Conservation (phyloP, 2,888 invertebrate genomes). For the Acleris holmiana region DNA sequence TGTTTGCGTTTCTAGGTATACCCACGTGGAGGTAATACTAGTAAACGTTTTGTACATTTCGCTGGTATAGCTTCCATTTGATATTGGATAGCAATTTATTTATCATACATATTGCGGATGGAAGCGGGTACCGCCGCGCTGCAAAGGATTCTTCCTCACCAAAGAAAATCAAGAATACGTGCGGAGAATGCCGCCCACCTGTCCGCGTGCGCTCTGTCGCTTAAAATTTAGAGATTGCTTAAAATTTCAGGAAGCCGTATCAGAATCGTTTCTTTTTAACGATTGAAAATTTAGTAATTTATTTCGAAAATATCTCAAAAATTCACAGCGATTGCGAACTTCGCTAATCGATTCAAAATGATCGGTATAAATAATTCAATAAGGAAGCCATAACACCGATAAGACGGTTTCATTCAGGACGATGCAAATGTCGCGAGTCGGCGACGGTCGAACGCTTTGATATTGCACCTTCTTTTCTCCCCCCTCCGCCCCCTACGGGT, state of each 20-base stretch:
- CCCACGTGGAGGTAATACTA: constrained; percentile 59
- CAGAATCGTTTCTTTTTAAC: background rate
- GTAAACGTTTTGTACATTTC: constrained; percentile 80
- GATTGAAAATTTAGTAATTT: background rate
- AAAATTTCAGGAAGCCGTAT: constrained; percentile 13
- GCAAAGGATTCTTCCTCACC: constrained; percentile 70
- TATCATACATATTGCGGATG: constrained; percentile 82
- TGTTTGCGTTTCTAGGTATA: constrained; percentile 57
- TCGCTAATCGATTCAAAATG: constrained; percentile 28
- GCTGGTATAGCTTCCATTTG: constrained; percentile 79
- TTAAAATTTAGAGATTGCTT: constrained; percentile 23
- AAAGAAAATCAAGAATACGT: constrained; percentile 79
- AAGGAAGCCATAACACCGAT: constrained; percentile 64
- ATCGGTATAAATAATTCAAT: constrained; percentile 60
- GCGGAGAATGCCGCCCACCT: constrained; percentile 67
- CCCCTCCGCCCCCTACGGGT: constrained; percentile 37
- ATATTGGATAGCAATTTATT: constrained; percentile 85
- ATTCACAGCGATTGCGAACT: background rate
- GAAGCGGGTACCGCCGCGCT: constrained; percentile 68
- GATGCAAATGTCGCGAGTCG: constrained; percentile 72
- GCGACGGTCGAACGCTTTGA: constrained; percentile 64
- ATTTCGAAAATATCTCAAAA: background rate
- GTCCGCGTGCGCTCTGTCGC: constrained; percentile 58
- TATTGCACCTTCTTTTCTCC: constrained; percentile 62
- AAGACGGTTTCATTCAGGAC: constrained; percentile 61